Evolutionary conservation across 1,140 invertebrate species (phyloP), one percentile per base, ranked within the genome.

Genomic region (Drosophila littoralis): DNA sequence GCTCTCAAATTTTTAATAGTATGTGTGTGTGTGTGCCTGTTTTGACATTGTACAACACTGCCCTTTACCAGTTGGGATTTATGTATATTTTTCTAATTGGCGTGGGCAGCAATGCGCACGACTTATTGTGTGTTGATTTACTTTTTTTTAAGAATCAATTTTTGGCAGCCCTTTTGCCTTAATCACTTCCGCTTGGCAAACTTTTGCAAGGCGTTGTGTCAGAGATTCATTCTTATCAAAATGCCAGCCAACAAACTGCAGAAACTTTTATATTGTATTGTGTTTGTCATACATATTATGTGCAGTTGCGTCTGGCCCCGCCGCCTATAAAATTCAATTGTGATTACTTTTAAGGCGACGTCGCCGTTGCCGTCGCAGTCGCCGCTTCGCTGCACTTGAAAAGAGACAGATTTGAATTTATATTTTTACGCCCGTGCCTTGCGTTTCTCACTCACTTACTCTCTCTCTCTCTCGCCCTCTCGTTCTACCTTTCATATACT

Each of bases 81-180:
- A 72, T 71, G 74, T 60, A 60, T 46, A 69, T 69, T 88, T 66
- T 83, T 88, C 84, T 80, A 89, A 89, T 83, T 88, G 84, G 84
- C 75, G 79, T 75, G 67, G 79, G 79, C 69, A 77, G 74, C 63
- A 83, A 76, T 66, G 71, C 70, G 75, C 72, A 75, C 77, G 51
- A 40, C 70, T 83, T 77, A 59, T 66, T 58, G 52, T 65, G 52
- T 65, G 36, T 60, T 69, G 42, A 17, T 50, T 28, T 54, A 13
- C 35, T 13, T 7, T 43, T 40, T 50, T 57, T 51, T 42, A 59
- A 52, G 48, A 73, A 88, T 88, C 60, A 79, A 76, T 78, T 86
- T 74, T 81, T 58, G 64, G 52, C 61, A 58, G 42, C 69, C 59
- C 60, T 69, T 77, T 65, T 51, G 43, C 65, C 63, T 71, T 75